A percentile compares a stretch with the other conserved stretches of the same genome.
Evolutionary conservation across 2,888 invertebrate genomes (phyloP).

Genomic region (Meiosimyza platycephala): DNA sequence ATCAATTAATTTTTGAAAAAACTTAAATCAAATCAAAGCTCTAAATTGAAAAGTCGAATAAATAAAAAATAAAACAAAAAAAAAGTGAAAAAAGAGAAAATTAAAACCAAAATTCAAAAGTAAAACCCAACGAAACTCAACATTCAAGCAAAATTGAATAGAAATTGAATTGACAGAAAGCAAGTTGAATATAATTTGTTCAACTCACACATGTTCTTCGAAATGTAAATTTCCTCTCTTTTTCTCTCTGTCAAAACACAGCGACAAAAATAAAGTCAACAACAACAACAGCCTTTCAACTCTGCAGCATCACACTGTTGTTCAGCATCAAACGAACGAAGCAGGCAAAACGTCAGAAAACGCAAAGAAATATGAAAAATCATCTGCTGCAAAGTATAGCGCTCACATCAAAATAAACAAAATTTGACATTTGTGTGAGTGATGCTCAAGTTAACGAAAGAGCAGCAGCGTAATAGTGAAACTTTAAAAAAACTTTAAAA

Average conservation of each 20-base stretch:
- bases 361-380: slow-evolving; percentile 3
- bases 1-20: no score
- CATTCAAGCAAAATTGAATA: slow-evolving; percentile 22
- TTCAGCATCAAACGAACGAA: not conserved
- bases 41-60: not conserved
- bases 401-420: slow-evolving; percentile 55
- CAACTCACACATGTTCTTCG: slow-evolving; percentile 35
- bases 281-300: slow-evolving; percentile 16
- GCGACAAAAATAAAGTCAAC: not conserved
- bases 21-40: no score
- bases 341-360: not conserved
- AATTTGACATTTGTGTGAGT: slow-evolving; percentile 53
- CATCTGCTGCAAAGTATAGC: not conserved
- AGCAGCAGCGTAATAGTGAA: not conserved
- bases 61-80: slow-evolving; percentile 1
- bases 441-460: not conserved
- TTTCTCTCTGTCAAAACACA: not conserved
- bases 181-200: slow-evolving; percentile 52
- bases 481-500: no score
- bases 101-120: slow-evolving; percentile 44
- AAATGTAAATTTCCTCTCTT: not conserved
- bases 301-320: slow-evolving; percentile 3
- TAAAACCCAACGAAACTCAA: slow-evolving; percentile 24
- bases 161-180: slow-evolving; percentile 24
- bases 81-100: not conserved